These are phyloP conservation scores for Argya squamiceps DNA, from an alignment of 2,797 vertebrate species.

Conservation along the genomic window DNA sequence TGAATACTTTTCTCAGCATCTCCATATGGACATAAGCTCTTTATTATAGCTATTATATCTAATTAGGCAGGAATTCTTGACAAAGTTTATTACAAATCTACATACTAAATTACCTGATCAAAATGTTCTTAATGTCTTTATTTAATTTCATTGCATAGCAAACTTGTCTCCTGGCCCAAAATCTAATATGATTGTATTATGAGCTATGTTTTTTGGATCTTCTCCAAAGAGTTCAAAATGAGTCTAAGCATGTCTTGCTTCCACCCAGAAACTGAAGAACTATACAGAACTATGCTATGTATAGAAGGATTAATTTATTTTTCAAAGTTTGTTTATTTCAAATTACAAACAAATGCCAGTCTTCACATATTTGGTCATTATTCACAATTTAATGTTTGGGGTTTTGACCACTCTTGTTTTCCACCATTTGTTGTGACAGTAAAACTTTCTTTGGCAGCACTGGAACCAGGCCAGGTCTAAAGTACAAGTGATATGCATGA, in stretches of 20 bases:
- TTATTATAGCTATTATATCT: neutral
- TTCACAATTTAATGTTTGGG: neutral
- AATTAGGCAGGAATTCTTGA: neutral
- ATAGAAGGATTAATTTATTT: neutral
- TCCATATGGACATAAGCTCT: no score
- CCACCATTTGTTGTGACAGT: neutral
- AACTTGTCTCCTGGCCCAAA: slow-evolving; percentile 1
- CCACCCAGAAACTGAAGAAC: neutral
- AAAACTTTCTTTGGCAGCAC: neutral
- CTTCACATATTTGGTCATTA: neutral
- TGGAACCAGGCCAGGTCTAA: neutral
- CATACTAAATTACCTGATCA: slow-evolving; percentile 9
- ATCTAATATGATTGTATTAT: neutral
- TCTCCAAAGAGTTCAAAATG: slow-evolving; percentile 1
- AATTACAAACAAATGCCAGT: neutral
- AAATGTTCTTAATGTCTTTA: neutral
- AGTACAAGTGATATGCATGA: neutral
- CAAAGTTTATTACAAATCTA: neutral
- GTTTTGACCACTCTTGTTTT: neutral
- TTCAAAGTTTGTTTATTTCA: neutral
- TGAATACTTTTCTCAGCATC: neutral
- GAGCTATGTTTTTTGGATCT: neutral
- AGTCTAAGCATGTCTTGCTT: neutral
- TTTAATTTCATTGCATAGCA: slow-evolving; percentile 1
- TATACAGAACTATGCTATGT: neutral